These are phyloP conservation scores for Calyptommatus sinebrachiatus DNA, from an alignment of 2,113 vertebrate genomes.

Conservation along the genomic window DNA sequence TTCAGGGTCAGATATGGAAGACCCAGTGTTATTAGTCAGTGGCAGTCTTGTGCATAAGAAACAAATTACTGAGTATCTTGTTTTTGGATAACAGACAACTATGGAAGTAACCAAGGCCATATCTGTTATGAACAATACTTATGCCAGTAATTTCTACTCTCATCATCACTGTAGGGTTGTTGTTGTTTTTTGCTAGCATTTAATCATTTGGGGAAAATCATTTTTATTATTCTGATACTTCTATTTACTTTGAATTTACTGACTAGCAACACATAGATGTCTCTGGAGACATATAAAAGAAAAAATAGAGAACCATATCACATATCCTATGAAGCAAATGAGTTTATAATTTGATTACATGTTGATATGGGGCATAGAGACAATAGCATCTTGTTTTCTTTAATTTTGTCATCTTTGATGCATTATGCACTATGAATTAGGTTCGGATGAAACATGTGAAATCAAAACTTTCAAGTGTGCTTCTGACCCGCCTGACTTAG, in stretches of 20 bases:
- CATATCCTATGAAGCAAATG: constrained; percentile 57
- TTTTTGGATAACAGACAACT: too few relatives aligned
- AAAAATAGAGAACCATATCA: constrained; percentile 62
- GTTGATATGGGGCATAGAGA: constrained; percentile 61
- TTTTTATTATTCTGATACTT: constrained; percentile 76
- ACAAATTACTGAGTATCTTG: too few relatives aligned
- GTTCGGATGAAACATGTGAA: too few relatives aligned
- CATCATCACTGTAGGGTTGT: constrained; percentile 68
- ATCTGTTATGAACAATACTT: constrained; percentile 69
- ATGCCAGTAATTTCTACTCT: constrained; percentile 67
- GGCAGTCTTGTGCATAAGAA: too few relatives aligned
- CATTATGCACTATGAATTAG: too few relatives aligned
- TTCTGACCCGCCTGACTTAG: background rate
- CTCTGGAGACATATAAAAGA: constrained; percentile 66
- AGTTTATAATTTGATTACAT: constrained; percentile 62
- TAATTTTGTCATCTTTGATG: background rate
- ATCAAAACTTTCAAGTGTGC: too few relatives aligned
- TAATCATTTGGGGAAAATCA: constrained; percentile 70
- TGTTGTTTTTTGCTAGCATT: constrained; percentile 49
- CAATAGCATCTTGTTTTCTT: constrained; percentile 40
- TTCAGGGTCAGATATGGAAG: too few relatives aligned
- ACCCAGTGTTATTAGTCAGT: too few relatives aligned
- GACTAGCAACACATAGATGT: constrained; percentile 77
- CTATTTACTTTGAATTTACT: constrained; percentile 74
- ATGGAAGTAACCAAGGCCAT: constrained; percentile 52